phyloP scores from a whole-genome alignment of 2,888 invertebrate species.

The Allacma fusca region DNA sequence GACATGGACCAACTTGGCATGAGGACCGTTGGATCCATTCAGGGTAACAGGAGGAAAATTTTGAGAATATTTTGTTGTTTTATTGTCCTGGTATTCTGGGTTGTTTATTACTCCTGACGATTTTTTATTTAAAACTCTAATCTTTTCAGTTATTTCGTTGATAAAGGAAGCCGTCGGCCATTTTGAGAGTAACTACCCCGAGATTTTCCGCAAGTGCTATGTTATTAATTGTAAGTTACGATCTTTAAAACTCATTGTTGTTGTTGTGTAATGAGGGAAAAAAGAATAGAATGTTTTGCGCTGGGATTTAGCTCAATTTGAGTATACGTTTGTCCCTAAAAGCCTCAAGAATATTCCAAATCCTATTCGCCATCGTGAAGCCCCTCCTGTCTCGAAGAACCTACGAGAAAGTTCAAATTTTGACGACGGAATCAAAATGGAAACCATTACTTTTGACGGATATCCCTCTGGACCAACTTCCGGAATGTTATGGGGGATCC shows the following conservation, averaged over 20 bases:
- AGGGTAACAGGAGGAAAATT: too few species aligned
- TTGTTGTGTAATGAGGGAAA: not conserved
- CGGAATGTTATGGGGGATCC: not conserved
- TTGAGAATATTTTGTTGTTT: too few species aligned
- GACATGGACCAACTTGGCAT: too few species aligned
- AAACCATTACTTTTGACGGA: not conserved
- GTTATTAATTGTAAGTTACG: not conserved
- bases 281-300: too few species aligned
- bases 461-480: not conserved
- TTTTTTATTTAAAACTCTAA: too few species aligned
- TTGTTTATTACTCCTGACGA: too few species aligned
- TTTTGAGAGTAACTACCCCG: constrained; percentile 5
- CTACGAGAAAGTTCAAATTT: not conserved
- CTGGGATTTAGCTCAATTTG: too few species aligned
- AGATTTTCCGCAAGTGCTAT: not conserved
- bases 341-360: constrained; percentile 19
- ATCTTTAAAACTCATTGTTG: too few species aligned
- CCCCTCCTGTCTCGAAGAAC: not conserved
- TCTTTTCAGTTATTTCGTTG: not conserved
- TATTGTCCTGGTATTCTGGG: too few species aligned
- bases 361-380: constrained; percentile 11
- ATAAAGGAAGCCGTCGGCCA: not conserved
- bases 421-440: not conserved
- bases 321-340: not conserved
- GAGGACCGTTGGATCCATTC: too few species aligned